Percentiles rank a stretch among this genome's conserved stretches.
Evolutionary conservation across 2,113 vertebrate genomes (phyloP).

Genomic region (Passer montanus): DNA sequence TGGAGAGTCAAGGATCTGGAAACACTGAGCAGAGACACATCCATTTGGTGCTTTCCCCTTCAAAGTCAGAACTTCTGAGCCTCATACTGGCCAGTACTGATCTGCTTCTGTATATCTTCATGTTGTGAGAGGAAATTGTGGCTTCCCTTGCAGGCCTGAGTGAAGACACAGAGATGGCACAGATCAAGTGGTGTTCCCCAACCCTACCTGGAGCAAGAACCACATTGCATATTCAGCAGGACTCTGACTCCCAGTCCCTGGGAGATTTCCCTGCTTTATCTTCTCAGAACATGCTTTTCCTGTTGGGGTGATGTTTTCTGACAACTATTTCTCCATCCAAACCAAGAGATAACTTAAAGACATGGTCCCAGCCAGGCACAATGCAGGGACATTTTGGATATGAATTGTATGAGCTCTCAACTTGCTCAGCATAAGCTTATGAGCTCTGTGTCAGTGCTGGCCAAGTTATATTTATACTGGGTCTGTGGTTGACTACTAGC

Average conservation of each 20-base stretch:
- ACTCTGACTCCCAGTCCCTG: background rate
- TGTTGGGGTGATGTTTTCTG: background rate
- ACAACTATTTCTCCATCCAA: background rate
- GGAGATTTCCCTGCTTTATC: background rate
- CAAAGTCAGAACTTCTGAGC: background rate
- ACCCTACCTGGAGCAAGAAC: background rate
- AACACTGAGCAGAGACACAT: background rate
- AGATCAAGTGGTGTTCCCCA: background rate
- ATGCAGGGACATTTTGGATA: background rate
- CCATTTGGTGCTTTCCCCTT: background rate
- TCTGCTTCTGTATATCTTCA: background rate
- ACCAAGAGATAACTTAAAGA: background rate
- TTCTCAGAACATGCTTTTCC: background rate
- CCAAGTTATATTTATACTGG: background rate
- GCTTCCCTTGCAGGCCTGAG: background rate
- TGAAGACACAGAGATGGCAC: background rate
- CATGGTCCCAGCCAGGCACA: background rate
- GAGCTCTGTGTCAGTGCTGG: background rate
- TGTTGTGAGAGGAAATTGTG: rapidly evolving
- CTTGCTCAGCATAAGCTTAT: background rate
- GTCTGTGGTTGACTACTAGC: background rate
- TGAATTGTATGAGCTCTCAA: background rate
- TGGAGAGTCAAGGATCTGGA: background rate
- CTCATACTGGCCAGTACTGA: background rate
- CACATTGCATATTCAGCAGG: background rate